Percentiles rank a stretch among this genome's conserved stretches.
These are phyloP conservation scores for Encarsia formosa DNA, from an alignment of 2,888 invertebrate species.

Conservation along the genomic window DNA sequence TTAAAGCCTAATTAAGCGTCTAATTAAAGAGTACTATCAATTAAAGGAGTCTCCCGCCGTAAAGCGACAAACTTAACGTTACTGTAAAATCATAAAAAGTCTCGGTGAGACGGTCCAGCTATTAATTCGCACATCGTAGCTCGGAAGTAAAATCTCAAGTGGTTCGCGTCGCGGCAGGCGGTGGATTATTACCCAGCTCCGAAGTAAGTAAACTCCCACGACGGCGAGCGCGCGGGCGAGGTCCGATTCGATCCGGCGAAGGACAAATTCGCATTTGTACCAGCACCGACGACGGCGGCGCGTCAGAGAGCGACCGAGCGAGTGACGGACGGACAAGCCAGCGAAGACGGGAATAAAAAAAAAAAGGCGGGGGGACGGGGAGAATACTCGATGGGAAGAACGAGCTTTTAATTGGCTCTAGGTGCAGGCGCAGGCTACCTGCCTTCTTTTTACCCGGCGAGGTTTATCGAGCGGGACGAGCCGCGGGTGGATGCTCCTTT, in stretches of 20 bases:
- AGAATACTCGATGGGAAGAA: neutral
- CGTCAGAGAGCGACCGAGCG: neutral
- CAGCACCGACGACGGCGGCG: slow-evolving; percentile 15
- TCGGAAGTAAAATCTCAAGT: neutral
- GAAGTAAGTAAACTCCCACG: no score
- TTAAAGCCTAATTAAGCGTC: slow-evolving; percentile 15
- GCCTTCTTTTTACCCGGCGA: no score
- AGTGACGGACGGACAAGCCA: slow-evolving; percentile 7
- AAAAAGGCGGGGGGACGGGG: neutral
- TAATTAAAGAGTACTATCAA: slow-evolving; percentile 8
- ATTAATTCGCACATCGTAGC: neutral
- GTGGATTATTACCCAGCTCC: no score
- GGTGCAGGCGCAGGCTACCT: no score
- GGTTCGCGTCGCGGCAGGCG: no score
- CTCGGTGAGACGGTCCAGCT: no score
- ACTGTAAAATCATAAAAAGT: slow-evolving; percentile 23
- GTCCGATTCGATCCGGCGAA: no score
- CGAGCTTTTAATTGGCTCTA: slow-evolving; percentile 27
- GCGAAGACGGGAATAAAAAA: neutral
- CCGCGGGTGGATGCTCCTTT: no score
- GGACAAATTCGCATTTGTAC: slow-evolving; percentile 22
- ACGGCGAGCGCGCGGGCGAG: neutral
- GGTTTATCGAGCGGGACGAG: slow-evolving; percentile 2
- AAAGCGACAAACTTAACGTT: slow-evolving; percentile 22
- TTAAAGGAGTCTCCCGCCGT: neutral